These are phyloP conservation scores for Gymnobelideus leadbeateri DNA, from an alignment of 2,113 vertebrate species.

Conservation along the genomic window DNA sequence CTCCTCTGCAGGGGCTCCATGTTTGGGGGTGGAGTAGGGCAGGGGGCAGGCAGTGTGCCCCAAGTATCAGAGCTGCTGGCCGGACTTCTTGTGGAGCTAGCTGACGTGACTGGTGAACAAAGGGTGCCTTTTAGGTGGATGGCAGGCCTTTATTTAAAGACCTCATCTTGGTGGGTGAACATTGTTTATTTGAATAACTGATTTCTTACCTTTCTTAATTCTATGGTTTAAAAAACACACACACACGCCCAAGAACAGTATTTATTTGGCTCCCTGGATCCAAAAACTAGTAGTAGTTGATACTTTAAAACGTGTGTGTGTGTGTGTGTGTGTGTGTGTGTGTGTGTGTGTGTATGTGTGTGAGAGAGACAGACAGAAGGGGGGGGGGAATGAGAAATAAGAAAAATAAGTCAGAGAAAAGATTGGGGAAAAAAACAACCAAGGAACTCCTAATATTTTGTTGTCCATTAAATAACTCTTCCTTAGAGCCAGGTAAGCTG, in stretches of 20 bases:
- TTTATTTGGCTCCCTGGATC: not conserved
- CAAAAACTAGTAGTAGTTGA: not conserved
- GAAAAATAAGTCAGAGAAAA: not conserved
- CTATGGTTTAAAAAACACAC: not conserved
- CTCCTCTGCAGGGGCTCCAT: not conserved
- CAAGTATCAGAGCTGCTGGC: not conserved
- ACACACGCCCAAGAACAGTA: not conserved
- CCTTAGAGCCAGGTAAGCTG: not conserved
- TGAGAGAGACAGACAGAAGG: not conserved
- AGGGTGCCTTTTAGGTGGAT: not conserved
- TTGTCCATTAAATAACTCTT: not conserved
- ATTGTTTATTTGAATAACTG: not conserved
- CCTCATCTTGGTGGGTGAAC: not conserved
- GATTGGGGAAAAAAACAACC: not conserved
- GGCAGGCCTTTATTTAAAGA: not conserved
- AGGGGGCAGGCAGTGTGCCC: not conserved
- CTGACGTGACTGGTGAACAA: not conserved
- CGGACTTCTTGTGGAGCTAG: not conserved
- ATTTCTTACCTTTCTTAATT: not conserved
- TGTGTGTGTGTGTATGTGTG: not conserved
- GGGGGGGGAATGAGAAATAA: too few relatives aligned
- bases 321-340: not conserved
- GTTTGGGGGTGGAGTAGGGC: not conserved
- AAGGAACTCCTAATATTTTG: not conserved
- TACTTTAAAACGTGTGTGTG: too few relatives aligned